phyloP scores from a whole-genome alignment of 2,113 vertebrate species.

The Scomber japonicus region DNA sequence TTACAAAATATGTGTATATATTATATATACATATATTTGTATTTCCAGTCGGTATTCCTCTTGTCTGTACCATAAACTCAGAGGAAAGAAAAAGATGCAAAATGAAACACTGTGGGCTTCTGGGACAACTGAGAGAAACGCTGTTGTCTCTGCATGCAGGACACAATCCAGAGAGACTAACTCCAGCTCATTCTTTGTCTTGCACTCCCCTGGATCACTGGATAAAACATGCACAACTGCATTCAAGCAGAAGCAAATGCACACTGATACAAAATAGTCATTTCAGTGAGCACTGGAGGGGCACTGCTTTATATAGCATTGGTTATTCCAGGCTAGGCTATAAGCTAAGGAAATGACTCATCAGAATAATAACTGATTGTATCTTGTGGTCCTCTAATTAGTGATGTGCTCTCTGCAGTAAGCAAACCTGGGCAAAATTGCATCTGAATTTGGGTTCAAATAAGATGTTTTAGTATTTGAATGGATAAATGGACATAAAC shows the following conservation, averaged over 20 bases:
- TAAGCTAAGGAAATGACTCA: conserved; percentile 64
- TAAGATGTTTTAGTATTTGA: conserved; percentile 1
- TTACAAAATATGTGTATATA: background rate
- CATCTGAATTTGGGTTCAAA: conserved; percentile 37
- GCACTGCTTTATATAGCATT: conserved; percentile 45
- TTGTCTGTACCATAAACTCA: background rate
- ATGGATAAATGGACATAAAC: background rate
- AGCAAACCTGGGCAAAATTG: conserved; percentile 61
- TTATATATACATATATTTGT: background rate
- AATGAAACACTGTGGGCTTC: conserved; percentile 9
- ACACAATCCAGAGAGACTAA: conserved; percentile 45
- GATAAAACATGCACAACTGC: conserved; percentile 64
- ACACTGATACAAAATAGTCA: conserved; percentile 53
- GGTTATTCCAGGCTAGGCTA: conserved; percentile 44
- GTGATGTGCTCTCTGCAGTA: conserved; percentile 31
- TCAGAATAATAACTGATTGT: conserved; percentile 49
- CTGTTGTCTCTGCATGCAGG: conserved; percentile 47
- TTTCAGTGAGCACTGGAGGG: conserved; percentile 48
- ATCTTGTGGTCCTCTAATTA: conserved; percentile 54
- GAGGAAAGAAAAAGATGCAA: background rate
- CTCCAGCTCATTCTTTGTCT: conserved; percentile 43
- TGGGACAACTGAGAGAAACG: conserved; percentile 14
- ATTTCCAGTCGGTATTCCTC: background rate
- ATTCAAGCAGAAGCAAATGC: conserved; percentile 58
- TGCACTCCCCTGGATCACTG: conserved; percentile 53